Evolutionary conservation across 2,888 invertebrate genomes (phyloP).

Genomic region (Psococerastis gibbosa): DNA sequence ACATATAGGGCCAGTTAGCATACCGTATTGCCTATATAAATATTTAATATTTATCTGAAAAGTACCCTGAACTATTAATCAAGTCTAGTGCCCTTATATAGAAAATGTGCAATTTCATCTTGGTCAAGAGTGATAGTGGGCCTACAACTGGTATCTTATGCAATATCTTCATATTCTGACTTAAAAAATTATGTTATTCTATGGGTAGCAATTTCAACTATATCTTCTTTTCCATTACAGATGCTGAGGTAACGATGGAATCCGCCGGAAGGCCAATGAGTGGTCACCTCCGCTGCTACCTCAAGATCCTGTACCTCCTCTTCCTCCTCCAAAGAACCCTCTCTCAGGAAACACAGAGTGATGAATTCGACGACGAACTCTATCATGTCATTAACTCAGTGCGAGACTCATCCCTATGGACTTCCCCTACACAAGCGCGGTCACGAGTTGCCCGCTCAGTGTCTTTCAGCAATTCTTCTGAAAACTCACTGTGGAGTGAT

Average conservation of each 20-base stretch:
- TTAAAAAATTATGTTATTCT: too few species aligned
- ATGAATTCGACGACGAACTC: slow-evolving; percentile 6
- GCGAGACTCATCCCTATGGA: slow-evolving; percentile 7
- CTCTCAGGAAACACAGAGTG: background rate
- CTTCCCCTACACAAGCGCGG: background rate
- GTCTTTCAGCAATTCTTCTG: slow-evolving; percentile 19
- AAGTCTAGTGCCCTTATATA: too few species aligned
- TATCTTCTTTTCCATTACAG: slow-evolving; percentile 5
- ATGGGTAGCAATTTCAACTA: too few species aligned
- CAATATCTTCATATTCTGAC: too few species aligned
- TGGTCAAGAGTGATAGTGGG: too few species aligned
- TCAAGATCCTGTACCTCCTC: background rate
- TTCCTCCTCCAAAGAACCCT: background rate
- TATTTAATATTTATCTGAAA: too few species aligned
- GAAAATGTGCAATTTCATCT: too few species aligned
- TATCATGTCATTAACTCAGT: background rate
- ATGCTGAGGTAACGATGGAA: slow-evolving; percentile 4
- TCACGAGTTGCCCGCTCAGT: slow-evolving; percentile 1
- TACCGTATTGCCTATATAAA: too few species aligned
- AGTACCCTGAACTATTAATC: too few species aligned
- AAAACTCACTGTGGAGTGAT: slow-evolving; percentile 52
- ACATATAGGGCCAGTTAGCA: too few species aligned
- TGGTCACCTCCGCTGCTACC: background rate
- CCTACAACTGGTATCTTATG: too few species aligned
- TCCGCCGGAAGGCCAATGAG: too few species aligned